These are phyloP conservation scores for Stenoptilia bipunctidactyla DNA, from an alignment of 2,888 invertebrate genomes.

Conservation along the genomic window DNA sequence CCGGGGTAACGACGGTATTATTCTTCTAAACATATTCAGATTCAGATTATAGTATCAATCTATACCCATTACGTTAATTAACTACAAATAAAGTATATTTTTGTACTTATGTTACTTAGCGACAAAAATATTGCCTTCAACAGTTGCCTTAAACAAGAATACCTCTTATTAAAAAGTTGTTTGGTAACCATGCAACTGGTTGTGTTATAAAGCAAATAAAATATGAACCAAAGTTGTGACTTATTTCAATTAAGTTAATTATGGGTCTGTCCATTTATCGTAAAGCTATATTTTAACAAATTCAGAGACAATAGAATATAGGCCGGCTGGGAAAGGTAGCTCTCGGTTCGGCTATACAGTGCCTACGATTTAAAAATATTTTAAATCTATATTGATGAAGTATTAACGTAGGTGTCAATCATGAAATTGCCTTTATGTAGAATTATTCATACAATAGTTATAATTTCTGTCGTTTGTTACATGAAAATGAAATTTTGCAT, in stretches of 20 bases:
- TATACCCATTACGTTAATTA: no score
- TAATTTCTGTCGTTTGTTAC: slow-evolving; percentile 26
- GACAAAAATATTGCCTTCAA: slow-evolving; percentile 33
- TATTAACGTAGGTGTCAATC: slow-evolving; percentile 14
- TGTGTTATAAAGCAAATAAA: slow-evolving; percentile 41
- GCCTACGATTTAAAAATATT: slow-evolving; percentile 27
- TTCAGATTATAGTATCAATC: no score
- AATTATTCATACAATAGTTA: slow-evolving; percentile 23
- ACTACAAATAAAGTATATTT: slow-evolving; percentile 14
- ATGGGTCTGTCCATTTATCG: slow-evolving; percentile 1
- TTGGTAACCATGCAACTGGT: slow-evolving; percentile 29
- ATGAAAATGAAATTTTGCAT: slow-evolving; percentile 12
- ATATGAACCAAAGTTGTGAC: slow-evolving; percentile 12
- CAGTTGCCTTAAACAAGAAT: slow-evolving; percentile 44
- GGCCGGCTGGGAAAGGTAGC: background rate
- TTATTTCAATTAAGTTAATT: background rate
- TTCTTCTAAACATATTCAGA: no score
- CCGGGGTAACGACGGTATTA: no score
- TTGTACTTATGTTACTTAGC: slow-evolving; percentile 22
- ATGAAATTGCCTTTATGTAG: slow-evolving; percentile 28
- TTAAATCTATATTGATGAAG: slow-evolving; percentile 18
- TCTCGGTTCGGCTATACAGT: slow-evolving; percentile 27
- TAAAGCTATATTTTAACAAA: slow-evolving; percentile 3
- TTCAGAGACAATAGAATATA: background rate
- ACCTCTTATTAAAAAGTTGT: slow-evolving; percentile 26